Percentiles rank a stretch among this genome's conserved stretches.
These are phyloP conservation scores for Caerostris darwini DNA, from an alignment of 1,140 invertebrate genomes.

Conservation along the genomic window DNA sequence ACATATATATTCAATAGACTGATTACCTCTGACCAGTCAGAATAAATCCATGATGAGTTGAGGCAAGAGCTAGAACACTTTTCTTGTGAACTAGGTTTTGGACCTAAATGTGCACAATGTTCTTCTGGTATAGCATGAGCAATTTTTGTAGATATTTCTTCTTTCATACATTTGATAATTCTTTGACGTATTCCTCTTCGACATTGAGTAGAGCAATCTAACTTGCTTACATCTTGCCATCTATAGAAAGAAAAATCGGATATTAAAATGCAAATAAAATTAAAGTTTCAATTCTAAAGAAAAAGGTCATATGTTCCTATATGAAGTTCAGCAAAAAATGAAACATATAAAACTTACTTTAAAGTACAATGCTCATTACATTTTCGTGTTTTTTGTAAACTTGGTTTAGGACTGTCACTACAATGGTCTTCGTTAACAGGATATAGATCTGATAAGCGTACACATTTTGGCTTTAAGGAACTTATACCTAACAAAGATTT, in stretches of 20 bases:
- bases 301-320: not conserved
- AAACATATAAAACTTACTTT: slow-evolving; percentile 48
- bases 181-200: slow-evolving; percentile 85
- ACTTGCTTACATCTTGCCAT: slow-evolving; percentile 69
- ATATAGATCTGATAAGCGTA: slow-evolving; percentile 68
- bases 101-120: slow-evolving; percentile 83
- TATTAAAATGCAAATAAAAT: not conserved
- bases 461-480: slow-evolving; percentile 58
- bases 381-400: slow-evolving; percentile 50
- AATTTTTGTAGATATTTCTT: slow-evolving; percentile 70
- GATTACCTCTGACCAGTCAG: slow-evolving; percentile 86
- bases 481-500: slow-evolving; percentile 44
- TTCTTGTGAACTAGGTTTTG: slow-evolving; percentile 84
- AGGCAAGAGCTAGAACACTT: slow-evolving; percentile 87
- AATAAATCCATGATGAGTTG: slow-evolving; percentile 87
- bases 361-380: slow-evolving; percentile 67
- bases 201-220: slow-evolving; percentile 88
- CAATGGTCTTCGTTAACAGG: slow-evolving; percentile 71
- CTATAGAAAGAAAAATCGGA: not conserved
- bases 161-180: slow-evolving; percentile 83
- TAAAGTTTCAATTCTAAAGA: not conserved
- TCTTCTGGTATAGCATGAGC: slow-evolving; percentile 80
- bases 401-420: slow-evolving; percentile 47
- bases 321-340: not conserved
- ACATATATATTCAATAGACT: not conserved